Base-by-base conservation (phyloP, 2,888 invertebrate genomes). In the Yponomeuta sedellus region DNA sequence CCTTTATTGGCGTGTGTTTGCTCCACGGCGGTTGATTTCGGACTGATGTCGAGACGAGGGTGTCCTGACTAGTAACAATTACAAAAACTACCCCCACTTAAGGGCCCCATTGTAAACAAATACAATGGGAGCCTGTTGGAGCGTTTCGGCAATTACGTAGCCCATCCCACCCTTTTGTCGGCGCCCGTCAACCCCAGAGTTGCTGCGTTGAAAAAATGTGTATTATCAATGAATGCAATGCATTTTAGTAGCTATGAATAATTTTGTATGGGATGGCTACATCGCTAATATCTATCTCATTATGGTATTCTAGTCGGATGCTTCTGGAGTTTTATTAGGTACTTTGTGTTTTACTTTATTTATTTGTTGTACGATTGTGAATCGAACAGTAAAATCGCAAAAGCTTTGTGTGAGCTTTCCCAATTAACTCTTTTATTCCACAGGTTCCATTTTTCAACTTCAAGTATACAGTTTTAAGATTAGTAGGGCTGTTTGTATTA, bases 71-170 rank as follows among this genome's bases (percentile, higher is more conserved):
- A 86, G 87, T 86, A 85, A 89, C 89, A 88, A 88, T 88, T 90
- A 90, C 82, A 89, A 91, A 88, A 90, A 88, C 90, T 89, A 90
- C 89, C 90, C 90, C 90, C 90, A 88, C 90, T 89, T 86, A 85
- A 79, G 82, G 83, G 85, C 90, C 90, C 90, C 70, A 87, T 91
- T 91, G 88, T 90, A 84, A 86, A 86, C 80, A 83, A 78, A 84
- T 82, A 91, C 90, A 90, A 91, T 90, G 75, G 86, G 81, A 80
- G 83, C 86, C 85, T 84, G 85, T 87, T 85, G 88, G 87, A 89
- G 88, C 90, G 90, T 88, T 91, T 89, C 83, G 89, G 90, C 89
- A 90, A 91, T 91, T 89, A 90, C 83, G 83, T 85, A 85, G 89
- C 88, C 88, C 90, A 77, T 78, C 90, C 90, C 90, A 91, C 88